phyloP scores from a whole-genome alignment of 2,113 vertebrate species.

The Felis catus region DNA sequence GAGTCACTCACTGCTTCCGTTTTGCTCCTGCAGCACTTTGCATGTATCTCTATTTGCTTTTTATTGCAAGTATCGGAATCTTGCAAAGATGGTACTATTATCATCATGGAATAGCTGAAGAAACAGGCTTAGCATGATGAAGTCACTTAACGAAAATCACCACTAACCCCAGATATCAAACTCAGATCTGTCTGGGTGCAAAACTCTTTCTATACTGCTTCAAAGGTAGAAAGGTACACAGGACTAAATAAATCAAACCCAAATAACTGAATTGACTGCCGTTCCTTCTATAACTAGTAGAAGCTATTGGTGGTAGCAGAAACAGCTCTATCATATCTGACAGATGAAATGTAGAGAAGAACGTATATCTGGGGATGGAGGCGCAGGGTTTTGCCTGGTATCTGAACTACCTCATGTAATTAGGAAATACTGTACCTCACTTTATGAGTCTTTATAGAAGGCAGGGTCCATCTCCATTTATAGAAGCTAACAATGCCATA shows the following conservation, averaged over 20 bases:
- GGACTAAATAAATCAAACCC: background rate
- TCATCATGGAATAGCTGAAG: background rate
- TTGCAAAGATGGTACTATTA: background rate
- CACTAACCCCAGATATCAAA: constrained; percentile 5
- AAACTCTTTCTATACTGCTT: background rate
- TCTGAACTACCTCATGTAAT: background rate
- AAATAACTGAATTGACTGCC: background rate
- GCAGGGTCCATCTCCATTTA: background rate
- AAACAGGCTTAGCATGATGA: background rate
- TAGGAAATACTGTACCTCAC: background rate
- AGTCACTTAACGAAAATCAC: background rate
- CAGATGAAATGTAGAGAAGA: background rate
- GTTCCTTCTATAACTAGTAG: background rate
- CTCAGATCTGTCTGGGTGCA: background rate
- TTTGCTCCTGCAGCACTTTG: background rate
- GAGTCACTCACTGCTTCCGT: background rate
- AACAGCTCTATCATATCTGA: background rate
- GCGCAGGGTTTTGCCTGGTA: background rate
- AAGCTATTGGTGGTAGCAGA: background rate
- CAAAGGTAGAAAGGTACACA: background rate
- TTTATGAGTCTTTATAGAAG: background rate
- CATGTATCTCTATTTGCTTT: background rate
- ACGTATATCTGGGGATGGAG: background rate
- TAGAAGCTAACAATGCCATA: background rate
- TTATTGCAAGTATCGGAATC: background rate